These are phyloP conservation scores for Chaetogeoica ovagalla DNA, from an alignment of 2,888 invertebrate species.

Conservation along the genomic window DNA sequence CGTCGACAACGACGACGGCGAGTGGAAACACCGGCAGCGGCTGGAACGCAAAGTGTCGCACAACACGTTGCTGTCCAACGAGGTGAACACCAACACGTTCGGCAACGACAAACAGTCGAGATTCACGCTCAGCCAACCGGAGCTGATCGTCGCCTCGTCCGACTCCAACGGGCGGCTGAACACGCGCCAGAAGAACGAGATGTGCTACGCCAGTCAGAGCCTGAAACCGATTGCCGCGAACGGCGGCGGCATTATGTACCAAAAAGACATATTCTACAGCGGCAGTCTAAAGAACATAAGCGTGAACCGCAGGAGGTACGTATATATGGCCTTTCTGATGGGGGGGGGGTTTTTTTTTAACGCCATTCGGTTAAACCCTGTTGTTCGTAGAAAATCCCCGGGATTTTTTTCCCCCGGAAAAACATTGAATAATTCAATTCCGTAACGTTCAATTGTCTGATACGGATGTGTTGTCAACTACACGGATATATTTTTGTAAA, in stretches of 20 bases:
- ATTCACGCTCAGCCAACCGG: slow-evolving; percentile 74
- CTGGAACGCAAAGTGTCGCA: slow-evolving; percentile 3
- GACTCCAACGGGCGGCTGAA: slow-evolving; percentile 14
- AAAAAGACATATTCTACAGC: slow-evolving; percentile 87
- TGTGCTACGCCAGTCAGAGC: slow-evolving; percentile 55
- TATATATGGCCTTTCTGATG: too few relatives aligned
- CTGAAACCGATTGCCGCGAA: slow-evolving; percentile 54
- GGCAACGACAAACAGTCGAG: slow-evolving; percentile 58
- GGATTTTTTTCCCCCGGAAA: too few relatives aligned
- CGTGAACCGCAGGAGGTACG: slow-evolving; percentile 29
- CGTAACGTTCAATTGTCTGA: too few relatives aligned
- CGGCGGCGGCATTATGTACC: slow-evolving; percentile 69
- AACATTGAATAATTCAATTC: too few relatives aligned
- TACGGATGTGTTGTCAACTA: too few relatives aligned
- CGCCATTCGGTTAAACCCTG: too few relatives aligned
- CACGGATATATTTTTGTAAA: too few relatives aligned
- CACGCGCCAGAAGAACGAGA: slow-evolving; percentile 48
- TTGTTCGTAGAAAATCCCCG: too few relatives aligned
- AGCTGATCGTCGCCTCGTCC: slow-evolving; percentile 60
- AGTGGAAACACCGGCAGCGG: slow-evolving; percentile 12
- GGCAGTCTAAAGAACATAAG: slow-evolving; percentile 62
- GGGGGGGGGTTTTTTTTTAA: too few relatives aligned
- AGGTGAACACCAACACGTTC: slow-evolving; percentile 36
- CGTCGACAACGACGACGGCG: slow-evolving; percentile 5
- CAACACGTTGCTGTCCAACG: slow-evolving; percentile 10